phyloP scores from a whole-genome alignment of 2,113 vertebrate genomes.

The Uria lomvia region DNA sequence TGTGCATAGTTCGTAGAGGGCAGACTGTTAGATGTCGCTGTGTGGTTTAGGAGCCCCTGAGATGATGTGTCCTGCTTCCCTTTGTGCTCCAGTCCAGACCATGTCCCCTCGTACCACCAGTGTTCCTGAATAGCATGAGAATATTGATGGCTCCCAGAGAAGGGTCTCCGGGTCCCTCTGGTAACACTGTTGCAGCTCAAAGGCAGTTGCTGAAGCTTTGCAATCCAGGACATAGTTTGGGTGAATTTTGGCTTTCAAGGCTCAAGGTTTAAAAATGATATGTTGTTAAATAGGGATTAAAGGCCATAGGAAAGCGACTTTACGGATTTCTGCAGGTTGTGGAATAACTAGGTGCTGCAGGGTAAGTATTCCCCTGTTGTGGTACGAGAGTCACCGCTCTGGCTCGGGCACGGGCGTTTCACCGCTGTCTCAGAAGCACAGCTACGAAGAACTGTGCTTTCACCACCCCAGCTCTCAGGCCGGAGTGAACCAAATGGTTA shows the following conservation, averaged over 20 bases:
- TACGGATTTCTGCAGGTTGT: rapidly evolving
- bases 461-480: background rate
- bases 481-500: background rate
- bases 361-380: background rate
- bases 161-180: background rate
- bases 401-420: background rate
- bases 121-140: rapidly evolving
- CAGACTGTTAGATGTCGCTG: background rate
- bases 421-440: rapidly evolving
- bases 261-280: background rate
- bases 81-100: rapidly evolving
- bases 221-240: background rate
- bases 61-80: background rate
- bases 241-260: background rate
- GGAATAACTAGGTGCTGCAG: background rate
- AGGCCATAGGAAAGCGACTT: background rate
- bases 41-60: background rate
- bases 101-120: rapidly evolving
- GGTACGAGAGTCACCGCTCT: rapidly evolving
- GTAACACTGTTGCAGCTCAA: rapidly evolving
- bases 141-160: background rate
- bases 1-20: background rate
- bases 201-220: background rate
- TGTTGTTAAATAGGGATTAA: background rate
- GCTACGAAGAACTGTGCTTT: background rate